phyloP scores from a whole-genome alignment of 2,888 invertebrate genomes.

The Diarsia mendica region DNA sequence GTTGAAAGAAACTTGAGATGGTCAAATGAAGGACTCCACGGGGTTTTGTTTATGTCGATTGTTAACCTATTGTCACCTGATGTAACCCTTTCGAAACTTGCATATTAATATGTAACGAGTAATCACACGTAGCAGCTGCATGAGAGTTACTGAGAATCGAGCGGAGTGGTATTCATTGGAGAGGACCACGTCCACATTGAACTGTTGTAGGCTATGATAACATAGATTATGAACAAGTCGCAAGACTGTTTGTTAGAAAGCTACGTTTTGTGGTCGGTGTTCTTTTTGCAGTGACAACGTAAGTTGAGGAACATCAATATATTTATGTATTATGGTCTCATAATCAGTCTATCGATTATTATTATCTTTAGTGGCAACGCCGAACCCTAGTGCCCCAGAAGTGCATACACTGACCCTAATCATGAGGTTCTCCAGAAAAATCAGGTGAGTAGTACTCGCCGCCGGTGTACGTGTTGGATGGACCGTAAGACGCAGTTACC shows the following conservation, averaged over 20 bases:
- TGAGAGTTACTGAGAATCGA: not conserved
- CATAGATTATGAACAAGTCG: not conserved
- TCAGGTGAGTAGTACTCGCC: no score
- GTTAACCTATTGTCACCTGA: conserved; percentile 50
- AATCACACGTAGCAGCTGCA: not conserved
- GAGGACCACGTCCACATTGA: not conserved
- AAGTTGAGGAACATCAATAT: not conserved
- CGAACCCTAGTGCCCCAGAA: no score
- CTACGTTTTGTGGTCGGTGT: not conserved
- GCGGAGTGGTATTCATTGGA: not conserved
- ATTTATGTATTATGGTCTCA: no score
- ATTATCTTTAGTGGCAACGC: no score
- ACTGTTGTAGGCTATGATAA: not conserved
- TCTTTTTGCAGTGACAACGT: not conserved
- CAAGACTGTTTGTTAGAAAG: not conserved
- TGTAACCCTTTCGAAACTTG: conserved; percentile 22
- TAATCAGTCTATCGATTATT: no score
- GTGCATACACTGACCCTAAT: no score
- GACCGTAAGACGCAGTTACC: no score
- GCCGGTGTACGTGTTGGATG: no score
- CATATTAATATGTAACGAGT: not conserved
- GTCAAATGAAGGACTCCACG: conserved; percentile 38
- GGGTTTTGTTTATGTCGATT: conserved; percentile 48
- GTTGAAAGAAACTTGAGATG: conserved; percentile 38
- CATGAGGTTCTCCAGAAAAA: no score